Evolutionary conservation across 2,888 invertebrate species (phyloP), one percentile per base, ranked within the genome.

Genomic region (Diplazon laetatorius): DNA sequence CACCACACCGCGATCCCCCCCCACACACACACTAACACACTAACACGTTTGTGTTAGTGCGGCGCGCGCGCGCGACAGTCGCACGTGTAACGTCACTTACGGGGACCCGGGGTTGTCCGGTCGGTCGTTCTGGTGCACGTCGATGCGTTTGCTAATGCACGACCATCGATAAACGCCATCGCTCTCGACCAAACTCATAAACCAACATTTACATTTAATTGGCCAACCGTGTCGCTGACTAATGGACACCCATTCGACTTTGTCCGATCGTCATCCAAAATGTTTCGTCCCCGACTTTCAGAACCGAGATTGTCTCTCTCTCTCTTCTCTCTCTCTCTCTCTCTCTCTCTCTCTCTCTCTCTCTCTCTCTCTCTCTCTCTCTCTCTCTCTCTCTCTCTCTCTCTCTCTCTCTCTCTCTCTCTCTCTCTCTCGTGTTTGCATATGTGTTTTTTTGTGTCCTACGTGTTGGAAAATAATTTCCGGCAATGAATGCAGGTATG

Each of bases 131-230:
- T 52, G 81, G 78, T 52, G 81, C 86, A 83, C 85, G 83, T 87
- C 88, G 83, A 89, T 89, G 86, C 84, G 84, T 82, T 78, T 84
- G 86, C 83, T 88, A 88, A 88, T 87, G 87, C 68, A 85, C 71
- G 82, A 78, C 77, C 89, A 89, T 89, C 89, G 89, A 88, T 89
- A 89, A 89, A 89, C 85, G 89, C 89, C 89, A 85, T 81, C 74
- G 83, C 75, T 78, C 86, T 82, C 85, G 81, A 83, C 86, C 87
- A 83, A 86, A 86, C 87, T 85, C 87, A 88, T 89, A 88, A 88
- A 89, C 88, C 87, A 89, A 88, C 89, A 89, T 89, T 89, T 88
- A 85, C 89, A 88, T 89, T 89, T 89, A 89, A 89, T 89, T 88
- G 89, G 88, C 86, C 85, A 85, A 82, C 66, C 85, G 84, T 84